phyloP scores from a whole-genome alignment of 2,888 invertebrate species.

The Bembecia ichneumoniformis region DNA sequence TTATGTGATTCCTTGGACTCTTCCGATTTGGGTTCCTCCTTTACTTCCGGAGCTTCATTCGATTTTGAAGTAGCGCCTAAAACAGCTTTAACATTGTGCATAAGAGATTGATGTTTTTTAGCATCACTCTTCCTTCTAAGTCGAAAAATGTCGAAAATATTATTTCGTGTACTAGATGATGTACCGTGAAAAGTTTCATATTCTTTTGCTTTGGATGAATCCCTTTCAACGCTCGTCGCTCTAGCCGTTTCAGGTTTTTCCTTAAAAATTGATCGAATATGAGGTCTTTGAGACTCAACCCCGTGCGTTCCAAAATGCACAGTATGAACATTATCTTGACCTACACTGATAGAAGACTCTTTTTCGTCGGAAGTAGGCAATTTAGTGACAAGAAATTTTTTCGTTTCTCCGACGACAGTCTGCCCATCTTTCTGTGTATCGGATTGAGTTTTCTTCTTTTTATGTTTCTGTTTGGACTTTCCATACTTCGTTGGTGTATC shows the following conservation, averaged over 20 bases:
- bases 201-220: slow-evolving; percentile 43
- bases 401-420: slow-evolving; percentile 58
- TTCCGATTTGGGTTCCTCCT: slow-evolving; percentile 36
- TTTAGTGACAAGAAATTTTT: slow-evolving; percentile 60
- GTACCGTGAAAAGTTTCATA: slow-evolving; percentile 68
- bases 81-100: slow-evolving; percentile 36
- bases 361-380: slow-evolving; percentile 46
- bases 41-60: slow-evolving; percentile 46
- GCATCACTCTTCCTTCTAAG: slow-evolving; percentile 64
- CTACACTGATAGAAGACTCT: slow-evolving; percentile 38
- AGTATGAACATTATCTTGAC: slow-evolving; percentile 58
- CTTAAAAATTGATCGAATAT: slow-evolving; percentile 60
- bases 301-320: slow-evolving; percentile 65
- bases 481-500: slow-evolving; percentile 54
- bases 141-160: slow-evolving; percentile 67
- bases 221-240: slow-evolving; percentile 57
- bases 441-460: slow-evolving; percentile 48
- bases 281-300: slow-evolving; percentile 59
- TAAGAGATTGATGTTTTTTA: slow-evolving; percentile 47
- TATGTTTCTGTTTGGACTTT: slow-evolving; percentile 56
- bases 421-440: slow-evolving; percentile 45
- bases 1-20: slow-evolving; percentile 59
- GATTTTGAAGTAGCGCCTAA: slow-evolving; percentile 33
- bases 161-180: slow-evolving; percentile 63
- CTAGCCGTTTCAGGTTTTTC: slow-evolving; percentile 49